Base-by-base conservation (phyloP, 2,888 invertebrate genomes). In the Perithous albicinctus region DNA sequence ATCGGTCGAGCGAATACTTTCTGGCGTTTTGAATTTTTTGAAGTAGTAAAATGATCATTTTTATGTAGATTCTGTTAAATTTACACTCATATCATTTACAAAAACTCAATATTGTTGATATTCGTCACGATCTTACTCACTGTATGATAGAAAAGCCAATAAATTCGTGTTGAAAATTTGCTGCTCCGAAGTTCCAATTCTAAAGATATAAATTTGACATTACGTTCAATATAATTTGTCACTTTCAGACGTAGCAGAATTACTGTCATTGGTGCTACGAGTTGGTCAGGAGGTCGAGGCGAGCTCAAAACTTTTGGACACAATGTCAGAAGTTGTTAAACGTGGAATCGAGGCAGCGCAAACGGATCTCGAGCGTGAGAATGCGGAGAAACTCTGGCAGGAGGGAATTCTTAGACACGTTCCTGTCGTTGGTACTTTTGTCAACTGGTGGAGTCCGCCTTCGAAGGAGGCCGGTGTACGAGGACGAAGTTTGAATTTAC, bases 391-490 rank as follows among this genome's bases (percentile, higher is more conserved):
- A 86, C 93, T 98, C 10, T 97, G 98, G 96, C 97, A 98, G 92
- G 99, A 99, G 93, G 99, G 99, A 0, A 96, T 99, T 77, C 94
- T 99, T 83, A 94, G 99, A 20, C 98, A 98, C 87, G 97, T 99
- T 85, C 99, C 99, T 0, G 97, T 99, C 1, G 97, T 99, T 78
- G 98, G 99, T 0, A 96, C 97, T 23, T 95, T 99, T 76, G 96
- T 99, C 67, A 98, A 98, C 93, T 99, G 99, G 99, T 98, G 98
- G 97, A 97, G 98, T 64, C 99, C 99, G 7, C 95, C 96, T 3
- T 94, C 95, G 26, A 97, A 96, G 90, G 96, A 97, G 86, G 94
- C 95, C 6, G 97, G 96, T 86, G 96, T 96, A 86, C 96, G 95
- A 92, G 99, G 97, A 63, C 94, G 97, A 90, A 97, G 96, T 93